Evolutionary conservation across 2,888 invertebrate species (phyloP), one percentile per base, ranked within the genome.

Genomic region (Hemaris fuciformis): DNA sequence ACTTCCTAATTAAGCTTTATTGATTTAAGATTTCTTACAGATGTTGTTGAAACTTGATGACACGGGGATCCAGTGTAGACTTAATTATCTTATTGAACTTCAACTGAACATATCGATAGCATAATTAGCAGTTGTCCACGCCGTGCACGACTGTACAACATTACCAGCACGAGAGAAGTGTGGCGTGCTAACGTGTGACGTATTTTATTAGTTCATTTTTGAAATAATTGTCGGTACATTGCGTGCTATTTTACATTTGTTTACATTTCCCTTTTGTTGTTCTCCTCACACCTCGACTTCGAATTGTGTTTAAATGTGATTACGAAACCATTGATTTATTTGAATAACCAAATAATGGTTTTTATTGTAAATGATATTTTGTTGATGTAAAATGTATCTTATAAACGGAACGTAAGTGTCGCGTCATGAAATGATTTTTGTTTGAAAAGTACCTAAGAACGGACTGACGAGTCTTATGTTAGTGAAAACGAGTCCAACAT

Each of bases 241-340:
- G 53, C 48, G 25, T 31, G 42, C 42, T 45, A 38, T 53, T 46
- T 20, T 34, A 22, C 20, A 31, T 56, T 45, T 56, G 20, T 61
- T 61, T 61, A 58, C 10, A n/a, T 42, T 61, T 59, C 64, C 65
- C 65, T 57, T 64, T 69, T 63, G 62, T 67, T 69, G 63, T 70
- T 64, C 64, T 71, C 62, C 59, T 59, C 63, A 61, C 76, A 69
- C 66, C 74, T 74, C 70, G 72, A 72, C 74, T 72, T 71, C 69
- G 70, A 71, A 72, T 71, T 68, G 70, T 71, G 74, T 69, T 73
- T 79, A 76, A 82, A 85, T 90, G 90, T 91, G 91, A 91, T 91
- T 81, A 83, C 78, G 83, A 88, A 81, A 91, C 91, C 91, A 91
- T 91, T 89, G 91, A 91, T 85, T 80, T 85, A 82, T 77, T 75